phyloP scores from a whole-genome alignment of 2,888 invertebrate genomes.

The Limnephilus marmoratus region DNA sequence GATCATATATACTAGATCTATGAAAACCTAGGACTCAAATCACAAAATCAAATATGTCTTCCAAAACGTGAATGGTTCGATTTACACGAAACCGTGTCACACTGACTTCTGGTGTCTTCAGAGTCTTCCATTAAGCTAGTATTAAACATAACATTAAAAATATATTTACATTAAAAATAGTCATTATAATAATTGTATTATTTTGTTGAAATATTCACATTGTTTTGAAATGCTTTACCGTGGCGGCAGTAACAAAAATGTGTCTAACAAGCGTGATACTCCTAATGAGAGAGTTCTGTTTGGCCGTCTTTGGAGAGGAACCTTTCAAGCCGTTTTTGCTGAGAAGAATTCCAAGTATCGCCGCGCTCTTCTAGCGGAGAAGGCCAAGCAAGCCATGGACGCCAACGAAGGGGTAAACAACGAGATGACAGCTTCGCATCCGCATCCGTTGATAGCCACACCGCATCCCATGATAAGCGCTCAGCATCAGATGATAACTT shows the following conservation, averaged over 20 bases:
- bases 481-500: neutral
- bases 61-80: constrained; percentile 59
- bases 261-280: constrained; percentile 67
- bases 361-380: constrained; percentile 58
- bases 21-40: constrained; percentile 46
- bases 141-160: constrained; percentile 41
- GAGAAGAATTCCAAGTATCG: constrained; percentile 67
- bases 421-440: constrained; percentile 31
- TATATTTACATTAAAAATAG: constrained; percentile 48
- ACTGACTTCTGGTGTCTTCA: constrained; percentile 58
- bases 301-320: constrained; percentile 85
- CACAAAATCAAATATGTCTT: constrained; percentile 66
- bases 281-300: constrained; percentile 82
- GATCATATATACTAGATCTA: constrained; percentile 22
- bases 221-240: constrained; percentile 62
- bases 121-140: constrained; percentile 63
- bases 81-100: constrained; percentile 58
- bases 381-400: constrained; percentile 56
- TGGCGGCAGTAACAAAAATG: constrained; percentile 50
- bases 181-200: constrained; percentile 3
- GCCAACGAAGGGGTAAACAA: neutral
- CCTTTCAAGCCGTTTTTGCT: constrained; percentile 77
- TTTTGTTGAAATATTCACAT: neutral
- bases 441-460: neutral
- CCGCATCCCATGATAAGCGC: constrained; percentile 5